Evolutionary conservation across 2,888 invertebrate species (phyloP), one percentile per base, ranked within the genome.

Genomic region (Bombyx huttoni): DNA sequence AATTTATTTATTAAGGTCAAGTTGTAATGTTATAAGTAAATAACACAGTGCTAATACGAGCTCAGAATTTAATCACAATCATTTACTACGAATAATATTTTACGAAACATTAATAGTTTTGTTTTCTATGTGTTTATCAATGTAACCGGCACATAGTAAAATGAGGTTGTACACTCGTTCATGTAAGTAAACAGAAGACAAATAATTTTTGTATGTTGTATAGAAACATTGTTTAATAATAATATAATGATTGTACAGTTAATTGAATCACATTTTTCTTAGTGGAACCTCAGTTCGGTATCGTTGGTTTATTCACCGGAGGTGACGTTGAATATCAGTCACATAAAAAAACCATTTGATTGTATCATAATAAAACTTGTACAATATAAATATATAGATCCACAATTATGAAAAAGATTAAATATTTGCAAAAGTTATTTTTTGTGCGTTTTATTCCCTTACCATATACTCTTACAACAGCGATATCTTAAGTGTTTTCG

Each of bases 361-460:
- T 87, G 86, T 86, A 86, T 81, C 78, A 86, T 86, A 40, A 40
- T 40, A 85, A 83, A 81, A 86, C 82, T 84, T 88, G 87, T 88
- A 87, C 87, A 84, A 87, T 88, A 88, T 86, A 84, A 85, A 88
- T 86, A 89, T 88, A 89, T 88, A 89, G 89, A 89, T 87, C 86
- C 89, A 89, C 89, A 84, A 89, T 89, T 89, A 89, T 88, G 80
- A 89, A 88, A 89, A 82, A 88, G 88, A 89, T 88, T 89, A 89
- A 89, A 89, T 89, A 89, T 89, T 89, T 89, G 89, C 89, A 89
- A 89, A 89, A 89, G 89, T 88, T 89, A 81, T 71, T 70, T 70
- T 72, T 64, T 61, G 63, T 54, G 70, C 62, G 82, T 85, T 89
- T 88, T 78, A 78, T 58, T 40, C 49, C 56, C 52, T 57, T 63